Base-by-base conservation (phyloP, 2,888 invertebrate species). In the Nesidiocoris tenuis region DNA sequence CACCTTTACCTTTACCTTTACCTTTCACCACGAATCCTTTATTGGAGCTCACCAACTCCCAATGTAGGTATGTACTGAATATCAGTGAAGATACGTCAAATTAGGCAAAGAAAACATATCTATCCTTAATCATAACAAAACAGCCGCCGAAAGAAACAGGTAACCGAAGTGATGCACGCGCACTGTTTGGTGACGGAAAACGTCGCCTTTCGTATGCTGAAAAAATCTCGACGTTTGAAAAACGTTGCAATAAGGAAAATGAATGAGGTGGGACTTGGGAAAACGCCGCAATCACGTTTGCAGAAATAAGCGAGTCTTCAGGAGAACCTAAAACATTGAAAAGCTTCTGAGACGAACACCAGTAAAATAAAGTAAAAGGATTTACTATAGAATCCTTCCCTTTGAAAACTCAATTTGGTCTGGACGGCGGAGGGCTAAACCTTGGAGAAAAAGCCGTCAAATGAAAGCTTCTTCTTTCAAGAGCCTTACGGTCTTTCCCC, bases 281-380 rank as follows among this genome's bases (percentile, higher is more conserved):
- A 39, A 39, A 39, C 39, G 39, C 39, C 5, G 39, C 39, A 39
- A 39, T 39, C 5, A 39, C 39, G 39, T 39, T 39, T 39, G 39
- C 39, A 39, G 39, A 39, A 39, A 39, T 39, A 39, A 39, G 39
- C 5, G 39, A 39, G 39, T 39, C 39, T 39, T 39, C n/a, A 39
- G 39, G 39, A 39, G 24, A 59, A 19, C 61, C 61, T 63, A 56
- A 72, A 72, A 72, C 72, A 72, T 72, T 72, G 72, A 72, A 72
- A 72, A 72, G 72, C 72, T 63, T 72, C 72, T 63, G 61, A 61
- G 72, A 72, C 72, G 56, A 72, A 72, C 61, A 61, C 39, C 63
- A 72, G 72, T 72, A 61, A 72, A 72, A 72, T 72, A 61, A 72
- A 72, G 72, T 72, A 63, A 72, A 54, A 39, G 72, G 72, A 72